Evolutionary conservation across 2,113 vertebrate genomes (phyloP).

Genomic region (Buteo buteo): DNA sequence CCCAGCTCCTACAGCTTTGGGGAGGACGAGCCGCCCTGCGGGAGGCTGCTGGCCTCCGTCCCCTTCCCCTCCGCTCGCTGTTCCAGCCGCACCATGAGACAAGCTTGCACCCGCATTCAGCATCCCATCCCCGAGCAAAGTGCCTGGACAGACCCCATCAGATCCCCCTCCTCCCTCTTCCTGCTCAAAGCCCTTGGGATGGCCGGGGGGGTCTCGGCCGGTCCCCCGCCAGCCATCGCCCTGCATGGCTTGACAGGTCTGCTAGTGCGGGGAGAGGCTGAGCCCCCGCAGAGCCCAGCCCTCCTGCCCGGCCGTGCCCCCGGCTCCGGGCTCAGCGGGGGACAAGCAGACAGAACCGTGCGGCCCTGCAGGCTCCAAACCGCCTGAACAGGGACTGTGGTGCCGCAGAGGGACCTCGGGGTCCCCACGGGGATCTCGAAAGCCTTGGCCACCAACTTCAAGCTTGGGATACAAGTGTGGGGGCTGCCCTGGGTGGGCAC

Average conservation of each 20-base stretch:
- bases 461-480: not conserved
- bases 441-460: not conserved
- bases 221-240: not conserved
- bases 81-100: accelerated
- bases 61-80: not conserved
- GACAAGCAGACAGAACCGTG: accelerated
- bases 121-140: not conserved
- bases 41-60: not conserved
- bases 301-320: not conserved
- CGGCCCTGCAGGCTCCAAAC: not conserved
- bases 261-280: accelerated
- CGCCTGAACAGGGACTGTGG: not conserved
- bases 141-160: not conserved
- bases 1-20: not conserved
- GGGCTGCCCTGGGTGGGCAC: not conserved
- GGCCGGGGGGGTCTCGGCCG: accelerated
- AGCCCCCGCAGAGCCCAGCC: not conserved
- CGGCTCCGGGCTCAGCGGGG: not conserved
- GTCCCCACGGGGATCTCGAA: not conserved
- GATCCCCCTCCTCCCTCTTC: too few relatives aligned
- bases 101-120: not conserved
- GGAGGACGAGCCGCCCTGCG: accelerated
- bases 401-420: not conserved
- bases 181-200: not conserved
- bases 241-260: not conserved